Conservation (phyloP, 1,140 invertebrate genomes). For the Brachionus calyciflorus region DNA sequence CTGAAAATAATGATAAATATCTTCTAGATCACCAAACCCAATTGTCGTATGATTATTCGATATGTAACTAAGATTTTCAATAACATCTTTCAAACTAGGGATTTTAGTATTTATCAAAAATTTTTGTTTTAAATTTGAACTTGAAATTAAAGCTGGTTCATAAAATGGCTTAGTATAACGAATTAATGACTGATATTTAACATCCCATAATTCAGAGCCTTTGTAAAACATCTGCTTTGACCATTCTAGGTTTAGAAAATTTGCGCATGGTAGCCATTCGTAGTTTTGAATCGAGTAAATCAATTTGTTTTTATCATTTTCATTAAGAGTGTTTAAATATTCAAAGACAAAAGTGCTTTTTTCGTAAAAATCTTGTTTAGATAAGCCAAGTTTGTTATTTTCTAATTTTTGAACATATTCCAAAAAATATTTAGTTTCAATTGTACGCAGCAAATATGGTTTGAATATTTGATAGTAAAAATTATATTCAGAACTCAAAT, state of each 20-base stretch:
- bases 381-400: neutral
- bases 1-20: constrained; percentile 1
- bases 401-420: neutral
- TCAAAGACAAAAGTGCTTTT: neutral
- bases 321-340: neutral
- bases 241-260: neutral
- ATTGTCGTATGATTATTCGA: neutral
- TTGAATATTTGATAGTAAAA: neutral
- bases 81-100: neutral
- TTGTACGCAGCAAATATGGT: neutral
- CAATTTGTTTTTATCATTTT: neutral
- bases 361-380: neutral
- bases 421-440: neutral
- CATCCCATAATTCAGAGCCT: neutral
- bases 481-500: neutral
- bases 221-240: constrained; percentile 1
- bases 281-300: neutral
- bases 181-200: neutral
- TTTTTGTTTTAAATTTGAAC: neutral
- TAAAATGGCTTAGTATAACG: neutral
- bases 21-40: neutral
- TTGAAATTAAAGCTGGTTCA: neutral
- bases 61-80: neutral
- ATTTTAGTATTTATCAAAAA: neutral
- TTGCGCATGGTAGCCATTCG: neutral